phyloP scores from a whole-genome alignment of 2,888 invertebrate species.

The Pelosia muscerda region DNA sequence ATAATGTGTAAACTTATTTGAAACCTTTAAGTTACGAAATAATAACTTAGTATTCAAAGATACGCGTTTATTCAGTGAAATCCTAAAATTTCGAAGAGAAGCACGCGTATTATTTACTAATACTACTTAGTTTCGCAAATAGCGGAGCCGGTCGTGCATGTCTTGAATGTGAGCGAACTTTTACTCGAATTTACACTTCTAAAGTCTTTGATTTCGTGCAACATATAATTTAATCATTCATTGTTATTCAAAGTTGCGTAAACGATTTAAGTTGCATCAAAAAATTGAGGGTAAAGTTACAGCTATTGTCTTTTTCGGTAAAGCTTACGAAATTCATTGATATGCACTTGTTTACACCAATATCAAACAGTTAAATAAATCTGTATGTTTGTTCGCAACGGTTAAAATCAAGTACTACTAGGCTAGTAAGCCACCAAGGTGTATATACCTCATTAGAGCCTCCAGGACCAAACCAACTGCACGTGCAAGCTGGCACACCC shows the following conservation, averaged over 20 bases:
- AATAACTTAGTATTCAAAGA: constrained; percentile 68
- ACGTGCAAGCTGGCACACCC: neutral
- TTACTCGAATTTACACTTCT: constrained; percentile 57
- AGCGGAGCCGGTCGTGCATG: constrained; percentile 66
- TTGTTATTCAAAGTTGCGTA: constrained; percentile 16
- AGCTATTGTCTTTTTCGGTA: neutral
- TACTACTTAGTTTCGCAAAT: constrained; percentile 76
- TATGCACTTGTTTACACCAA: neutral
- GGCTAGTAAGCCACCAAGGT: neutral
- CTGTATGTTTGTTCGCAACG: neutral
- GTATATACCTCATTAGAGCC: no score
- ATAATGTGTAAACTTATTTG: constrained; percentile 30
- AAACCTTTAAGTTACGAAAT: constrained; percentile 50
- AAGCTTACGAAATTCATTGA: neutral
- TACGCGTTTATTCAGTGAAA: constrained; percentile 75
- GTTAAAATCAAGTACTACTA: neutral
- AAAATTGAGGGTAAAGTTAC: neutral
- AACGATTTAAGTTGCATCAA: constrained; percentile 21
- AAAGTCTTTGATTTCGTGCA: constrained; percentile 48
- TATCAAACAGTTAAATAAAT: neutral
- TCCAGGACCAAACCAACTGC: no score
- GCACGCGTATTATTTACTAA: constrained; percentile 73
- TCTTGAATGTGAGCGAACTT: constrained; percentile 63
- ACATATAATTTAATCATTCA: constrained; percentile 34
- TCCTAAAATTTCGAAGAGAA: constrained; percentile 76